Base-by-base conservation (phyloP, 1,140 invertebrate genomes). In the Cardiocondyla obscurior region DNA sequence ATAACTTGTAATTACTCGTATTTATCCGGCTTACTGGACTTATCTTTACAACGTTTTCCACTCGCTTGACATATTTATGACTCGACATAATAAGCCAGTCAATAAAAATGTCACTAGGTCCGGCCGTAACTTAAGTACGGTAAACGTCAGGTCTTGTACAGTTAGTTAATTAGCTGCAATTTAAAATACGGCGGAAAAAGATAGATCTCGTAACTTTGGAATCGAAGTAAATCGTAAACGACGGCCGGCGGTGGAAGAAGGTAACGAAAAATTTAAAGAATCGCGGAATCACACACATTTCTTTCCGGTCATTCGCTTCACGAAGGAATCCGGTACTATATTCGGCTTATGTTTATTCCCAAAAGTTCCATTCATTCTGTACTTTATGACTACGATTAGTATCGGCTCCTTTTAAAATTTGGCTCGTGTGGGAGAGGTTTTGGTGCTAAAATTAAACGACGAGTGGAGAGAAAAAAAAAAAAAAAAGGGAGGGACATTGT, bases 321-420 rank as follows among this genome's bases (percentile, higher is more conserved):
- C 42, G 8, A 25, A 36, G 25, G 16, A 74, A 74, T 39, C 25
- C 28, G 28, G 16, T 14, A 22, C 12, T 7, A 28, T 22, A 42
- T 58, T 73, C 16, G 19, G 10, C 57, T 44, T 12, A 14, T 25
- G 16, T 76, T 64, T 64, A 62, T 65, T 46, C 30, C 2, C 42
- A 22, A 22, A 19, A 62, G 19, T 14, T 28, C 28, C 58, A 65
- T n/a, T 77, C 10, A 36, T 51, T 8, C 36, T 14, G 42, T 10
- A 12, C 42, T 77, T 67, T 67, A 77, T 22, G 22, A 51, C 1
- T 16, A 33, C 46, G 74, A 77, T 77, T 67, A 65, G 46, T 7
- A 46, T 12, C 44, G 19, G 19, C 33, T 12, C 28, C 33, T 67
- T 53, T 12, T 28, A 28, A 65, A 60, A 64, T 25, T 76, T n/a